A percentile compares a stretch with the other conserved stretches of the same genome.
These are phyloP conservation scores for Diloba caeruleocephala DNA, from an alignment of 2,888 invertebrate species.

Conservation along the genomic window DNA sequence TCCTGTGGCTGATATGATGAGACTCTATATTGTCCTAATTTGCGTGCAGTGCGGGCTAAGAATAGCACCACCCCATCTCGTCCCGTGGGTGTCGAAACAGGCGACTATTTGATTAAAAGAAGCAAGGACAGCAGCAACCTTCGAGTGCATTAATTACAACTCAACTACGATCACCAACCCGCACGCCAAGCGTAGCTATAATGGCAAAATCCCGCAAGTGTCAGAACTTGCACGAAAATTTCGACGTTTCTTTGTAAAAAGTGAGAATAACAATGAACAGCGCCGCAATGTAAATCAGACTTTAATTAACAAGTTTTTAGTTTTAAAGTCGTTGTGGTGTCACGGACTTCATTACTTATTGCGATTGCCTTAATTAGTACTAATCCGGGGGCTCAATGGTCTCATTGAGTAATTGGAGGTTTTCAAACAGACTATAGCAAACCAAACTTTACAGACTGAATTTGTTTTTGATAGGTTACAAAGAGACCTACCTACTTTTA, in stretches of 20 bases:
- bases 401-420: conserved; percentile 59
- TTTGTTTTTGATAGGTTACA: conserved; percentile 15
- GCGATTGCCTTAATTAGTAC: conserved; percentile 51
- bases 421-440: conserved; percentile 25
- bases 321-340: conserved; percentile 18
- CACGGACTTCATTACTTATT: conserved; percentile 40
- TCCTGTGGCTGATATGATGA: no score
- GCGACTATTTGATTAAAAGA: no score
- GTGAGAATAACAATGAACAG: conserved; percentile 20
- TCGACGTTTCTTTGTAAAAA: conserved; percentile 35
- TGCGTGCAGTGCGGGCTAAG: no score
- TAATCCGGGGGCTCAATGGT: conserved; percentile 51
- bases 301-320: conserved; percentile 2
- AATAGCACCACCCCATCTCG: no score
- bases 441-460: conserved; percentile 7
- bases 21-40: no score
- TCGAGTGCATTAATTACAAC: no score
- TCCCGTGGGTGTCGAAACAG: no score
- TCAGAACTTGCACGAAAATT: conserved; percentile 37
- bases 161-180: no score
- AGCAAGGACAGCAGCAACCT: no score
- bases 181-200: no score
- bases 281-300: conserved; percentile 17
- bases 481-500: not conserved
- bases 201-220: no score